Percentiles rank a stretch among this genome's conserved stretches.
Conservation (phyloP, 2,888 invertebrate genomes). For the Platycheirus albimanus region DNA sequence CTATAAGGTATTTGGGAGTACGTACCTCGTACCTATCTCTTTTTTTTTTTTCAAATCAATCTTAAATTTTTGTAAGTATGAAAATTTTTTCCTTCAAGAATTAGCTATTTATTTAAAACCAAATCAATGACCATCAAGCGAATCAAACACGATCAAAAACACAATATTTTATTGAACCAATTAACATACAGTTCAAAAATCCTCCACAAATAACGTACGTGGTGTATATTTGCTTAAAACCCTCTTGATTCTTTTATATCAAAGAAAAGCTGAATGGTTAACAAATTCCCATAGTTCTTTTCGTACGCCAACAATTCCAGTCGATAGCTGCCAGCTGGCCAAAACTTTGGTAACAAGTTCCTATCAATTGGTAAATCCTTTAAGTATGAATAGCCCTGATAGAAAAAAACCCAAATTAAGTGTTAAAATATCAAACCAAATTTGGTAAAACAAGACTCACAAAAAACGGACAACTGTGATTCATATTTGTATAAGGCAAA, state of each 20-base stretch:
- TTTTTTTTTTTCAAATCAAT: too few relatives aligned
- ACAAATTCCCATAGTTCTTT: not conserved
- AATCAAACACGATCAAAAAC: not conserved
- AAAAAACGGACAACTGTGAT: constrained; percentile 44
- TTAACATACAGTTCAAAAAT: too few relatives aligned
- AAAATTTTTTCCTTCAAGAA: too few relatives aligned
- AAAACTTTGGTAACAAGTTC: not conserved
- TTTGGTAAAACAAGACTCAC: constrained; percentile 2
- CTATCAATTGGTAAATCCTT: constrained; percentile 3
- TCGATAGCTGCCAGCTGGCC: constrained; percentile 4
- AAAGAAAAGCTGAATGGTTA: not conserved
- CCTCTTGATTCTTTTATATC: not conserved
- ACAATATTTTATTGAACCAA: not conserved
- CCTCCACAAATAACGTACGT: too few relatives aligned
- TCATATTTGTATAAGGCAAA: constrained; percentile 40
- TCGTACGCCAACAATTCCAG: constrained; percentile 5
- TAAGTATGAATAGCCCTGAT: constrained; percentile 7
- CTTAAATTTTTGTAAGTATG: too few relatives aligned
- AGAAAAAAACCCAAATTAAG: too few relatives aligned
- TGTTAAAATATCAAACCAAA: not conserved
- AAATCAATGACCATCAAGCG: too few relatives aligned
- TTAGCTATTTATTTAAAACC: too few relatives aligned
- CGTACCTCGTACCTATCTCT: too few relatives aligned
- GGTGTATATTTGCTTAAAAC: too few relatives aligned
- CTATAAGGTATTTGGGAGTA: too few relatives aligned